Evolutionary conservation across 2,113 vertebrate species (phyloP).

Genomic region (Clupea harengus): DNA sequence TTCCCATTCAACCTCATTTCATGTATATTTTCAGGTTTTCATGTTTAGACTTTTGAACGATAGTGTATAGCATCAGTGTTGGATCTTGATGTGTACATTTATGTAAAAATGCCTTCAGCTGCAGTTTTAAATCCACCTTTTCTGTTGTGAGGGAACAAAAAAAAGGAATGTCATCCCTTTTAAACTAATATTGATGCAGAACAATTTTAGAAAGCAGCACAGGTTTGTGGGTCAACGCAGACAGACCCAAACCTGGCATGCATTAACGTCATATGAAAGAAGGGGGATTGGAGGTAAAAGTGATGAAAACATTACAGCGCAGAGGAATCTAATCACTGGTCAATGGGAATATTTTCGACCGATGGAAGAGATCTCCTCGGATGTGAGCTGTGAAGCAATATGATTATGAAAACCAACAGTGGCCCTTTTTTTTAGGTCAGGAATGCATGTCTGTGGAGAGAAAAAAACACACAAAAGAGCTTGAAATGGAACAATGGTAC

Average conservation of each 20-base stretch:
- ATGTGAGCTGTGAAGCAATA: slow-evolving; percentile 58
- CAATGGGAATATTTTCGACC: slow-evolving; percentile 35
- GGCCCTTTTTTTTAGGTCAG: slow-evolving; percentile 65
- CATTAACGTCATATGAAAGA: slow-evolving; percentile 1
- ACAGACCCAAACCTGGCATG: background rate
- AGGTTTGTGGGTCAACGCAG: slow-evolving; percentile 2
- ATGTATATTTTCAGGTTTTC: no score
- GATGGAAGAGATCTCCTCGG: slow-evolving; percentile 49
- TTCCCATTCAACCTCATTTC: no score
- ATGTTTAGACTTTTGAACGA: background rate
- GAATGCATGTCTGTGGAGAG: slow-evolving; percentile 57
- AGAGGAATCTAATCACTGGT: background rate
- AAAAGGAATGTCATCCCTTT: background rate
- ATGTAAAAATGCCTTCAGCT: background rate
- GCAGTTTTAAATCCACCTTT: background rate
- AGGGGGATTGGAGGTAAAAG: background rate
- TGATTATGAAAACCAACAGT: slow-evolving; percentile 68
- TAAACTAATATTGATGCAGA: slow-evolving; percentile 14
- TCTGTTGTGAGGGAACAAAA: background rate
- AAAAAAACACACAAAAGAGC: slow-evolving; percentile 41
- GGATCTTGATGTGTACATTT: background rate
- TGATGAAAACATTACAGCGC: background rate
- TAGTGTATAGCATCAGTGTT: background rate
- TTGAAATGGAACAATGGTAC: slow-evolving; percentile 49
- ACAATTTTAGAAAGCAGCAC: slow-evolving; percentile 14